phyloP scores from a whole-genome alignment of 2,113 vertebrate species.

The Sceloporus tristichus region DNA sequence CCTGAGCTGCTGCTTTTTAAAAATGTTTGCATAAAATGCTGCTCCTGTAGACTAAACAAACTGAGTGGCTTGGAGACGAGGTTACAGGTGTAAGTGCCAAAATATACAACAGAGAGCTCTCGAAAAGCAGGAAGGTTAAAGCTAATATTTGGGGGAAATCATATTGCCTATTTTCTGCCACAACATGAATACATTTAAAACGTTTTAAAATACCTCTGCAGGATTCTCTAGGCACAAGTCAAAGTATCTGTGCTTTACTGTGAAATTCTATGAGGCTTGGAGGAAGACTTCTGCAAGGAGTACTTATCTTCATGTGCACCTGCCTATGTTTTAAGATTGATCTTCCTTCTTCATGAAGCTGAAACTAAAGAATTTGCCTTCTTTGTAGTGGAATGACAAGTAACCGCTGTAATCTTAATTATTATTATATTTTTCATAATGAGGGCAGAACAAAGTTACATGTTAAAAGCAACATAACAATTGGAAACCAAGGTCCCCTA shows the following conservation, averaged over 20 bases:
- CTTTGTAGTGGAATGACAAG: background rate
- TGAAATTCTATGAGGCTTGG: background rate
- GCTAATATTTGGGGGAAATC: slow-evolving; percentile 36
- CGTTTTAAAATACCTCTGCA: background rate
- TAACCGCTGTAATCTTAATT: too few species aligned
- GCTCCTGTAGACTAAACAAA: slow-evolving; percentile 42
- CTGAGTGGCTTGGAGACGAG: slow-evolving; percentile 27
- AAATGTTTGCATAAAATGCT: slow-evolving; percentile 27
- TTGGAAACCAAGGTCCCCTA: too few species aligned
- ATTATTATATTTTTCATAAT: too few species aligned
- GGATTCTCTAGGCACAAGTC: background rate
- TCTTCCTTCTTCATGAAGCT: background rate
- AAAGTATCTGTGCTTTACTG: background rate
- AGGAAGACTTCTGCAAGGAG: background rate
- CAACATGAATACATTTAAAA: background rate
- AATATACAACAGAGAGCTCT: slow-evolving; percentile 20
- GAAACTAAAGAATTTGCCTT: background rate
- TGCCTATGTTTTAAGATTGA: background rate
- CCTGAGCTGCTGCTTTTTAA: background rate
- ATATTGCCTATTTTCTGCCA: slow-evolving; percentile 24
- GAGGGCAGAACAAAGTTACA: too few species aligned
- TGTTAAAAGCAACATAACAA: too few species aligned
- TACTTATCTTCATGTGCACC: background rate
- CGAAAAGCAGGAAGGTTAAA: slow-evolving; percentile 27
- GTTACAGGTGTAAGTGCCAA: slow-evolving; percentile 39